phyloP scores from a whole-genome alignment of 2,113 vertebrate genomes.

The Mandrillus leucophaeus region DNA sequence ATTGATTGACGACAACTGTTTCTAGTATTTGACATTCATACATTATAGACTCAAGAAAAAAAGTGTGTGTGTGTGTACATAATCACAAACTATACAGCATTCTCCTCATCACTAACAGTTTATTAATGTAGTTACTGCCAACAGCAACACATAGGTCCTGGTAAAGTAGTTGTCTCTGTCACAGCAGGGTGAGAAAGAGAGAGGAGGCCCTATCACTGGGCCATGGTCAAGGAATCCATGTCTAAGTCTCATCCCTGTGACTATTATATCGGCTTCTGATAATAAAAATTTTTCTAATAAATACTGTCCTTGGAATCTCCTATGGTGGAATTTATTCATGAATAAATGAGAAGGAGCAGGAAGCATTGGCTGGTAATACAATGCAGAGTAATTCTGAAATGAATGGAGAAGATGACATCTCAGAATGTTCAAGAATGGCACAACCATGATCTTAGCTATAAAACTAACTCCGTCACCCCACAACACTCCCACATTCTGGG shows the following conservation, averaged over 20 bases:
- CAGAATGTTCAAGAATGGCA: background rate
- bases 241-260: background rate
- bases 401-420: background rate
- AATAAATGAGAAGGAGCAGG: background rate
- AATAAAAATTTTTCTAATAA: background rate
- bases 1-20: background rate
- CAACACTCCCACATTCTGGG: background rate
- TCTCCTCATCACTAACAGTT: background rate
- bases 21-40: background rate
- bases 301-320: background rate
- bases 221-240: background rate
- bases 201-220: too few species aligned
- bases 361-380: background rate
- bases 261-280: background rate
- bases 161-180: background rate
- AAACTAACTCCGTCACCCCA: background rate
- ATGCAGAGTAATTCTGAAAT: background rate
- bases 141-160: background rate
- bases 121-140: background rate
- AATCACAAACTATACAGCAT: background rate
- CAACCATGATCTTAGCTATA: background rate
- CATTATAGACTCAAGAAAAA: background rate
- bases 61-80: background rate
- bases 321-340: background rate
- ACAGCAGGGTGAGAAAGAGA: background rate